A percentile compares a stretch with the other conserved stretches of the same genome.
phyloP scores from a whole-genome alignment of 2,888 invertebrate genomes.

The Synanthedon myopaeformis region DNA sequence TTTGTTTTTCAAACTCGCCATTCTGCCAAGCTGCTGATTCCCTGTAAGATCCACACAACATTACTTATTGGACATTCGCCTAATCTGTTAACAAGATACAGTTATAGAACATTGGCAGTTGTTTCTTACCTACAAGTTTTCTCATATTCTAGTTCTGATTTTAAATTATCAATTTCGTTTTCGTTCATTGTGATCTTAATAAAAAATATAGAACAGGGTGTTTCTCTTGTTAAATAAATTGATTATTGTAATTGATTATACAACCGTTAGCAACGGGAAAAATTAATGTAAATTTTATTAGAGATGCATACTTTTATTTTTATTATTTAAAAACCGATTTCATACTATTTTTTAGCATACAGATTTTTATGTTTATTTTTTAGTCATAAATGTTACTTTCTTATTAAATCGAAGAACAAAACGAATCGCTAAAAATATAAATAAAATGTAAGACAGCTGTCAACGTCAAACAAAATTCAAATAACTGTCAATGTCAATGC shows the following conservation, averaged over 20 bases:
- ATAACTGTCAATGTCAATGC: no score
- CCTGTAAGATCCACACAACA: conserved; percentile 17
- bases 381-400: no score
- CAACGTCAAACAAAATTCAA: no score
- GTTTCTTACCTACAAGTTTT: conserved; percentile 52
- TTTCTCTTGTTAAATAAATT: not conserved
- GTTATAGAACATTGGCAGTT: no score
- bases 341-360: no score
- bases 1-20: conserved; percentile 57
- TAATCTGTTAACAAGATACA: not conserved
- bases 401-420: no score
- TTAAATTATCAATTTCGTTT: conserved; percentile 55
- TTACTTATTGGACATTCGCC: not conserved
- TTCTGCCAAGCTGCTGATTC: conserved; percentile 63
- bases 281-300: no score
- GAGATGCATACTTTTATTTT: no score
- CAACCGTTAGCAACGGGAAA: conserved; percentile 13
- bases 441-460: no score
- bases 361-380: no score
- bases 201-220: not conserved
- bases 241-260: conserved; percentile 14
- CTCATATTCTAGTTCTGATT: conserved; percentile 60
- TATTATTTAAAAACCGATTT: no score
- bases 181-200: conserved; percentile 37
- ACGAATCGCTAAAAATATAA: no score